Conservation (phyloP, 2,888 invertebrate species). For the Ditylenchus weischeri region DNA sequence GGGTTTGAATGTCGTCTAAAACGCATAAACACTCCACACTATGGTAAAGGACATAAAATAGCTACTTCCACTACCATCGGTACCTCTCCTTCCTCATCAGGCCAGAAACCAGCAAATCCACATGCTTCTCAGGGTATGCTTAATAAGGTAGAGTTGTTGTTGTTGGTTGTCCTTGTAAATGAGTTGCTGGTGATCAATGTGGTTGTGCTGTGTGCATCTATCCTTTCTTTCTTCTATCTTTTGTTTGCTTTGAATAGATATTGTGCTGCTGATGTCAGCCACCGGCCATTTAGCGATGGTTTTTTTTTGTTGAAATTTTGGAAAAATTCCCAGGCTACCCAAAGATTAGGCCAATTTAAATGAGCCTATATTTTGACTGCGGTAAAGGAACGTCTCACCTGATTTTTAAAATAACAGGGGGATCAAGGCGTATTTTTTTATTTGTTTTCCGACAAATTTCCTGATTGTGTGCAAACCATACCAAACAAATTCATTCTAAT, state of each 20-base stretch:
- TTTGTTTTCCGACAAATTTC: too few relatives aligned
- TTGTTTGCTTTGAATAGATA: neutral
- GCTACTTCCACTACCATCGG: slow-evolving; percentile 6
- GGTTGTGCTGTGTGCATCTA: neutral
- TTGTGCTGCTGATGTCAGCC: neutral
- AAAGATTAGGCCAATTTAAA: too few relatives aligned
- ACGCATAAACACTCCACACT: slow-evolving; percentile 95
- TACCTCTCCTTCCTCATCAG: neutral
- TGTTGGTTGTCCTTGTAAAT: slow-evolving; percentile 14
- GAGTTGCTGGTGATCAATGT: slow-evolving; percentile 1
- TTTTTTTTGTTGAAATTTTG: too few relatives aligned
- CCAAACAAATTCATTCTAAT: too few relatives aligned
- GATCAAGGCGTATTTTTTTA: too few relatives aligned
- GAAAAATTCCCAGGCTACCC: too few relatives aligned
- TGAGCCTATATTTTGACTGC: too few relatives aligned
- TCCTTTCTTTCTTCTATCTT: neutral
- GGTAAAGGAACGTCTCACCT: too few relatives aligned
- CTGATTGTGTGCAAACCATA: too few relatives aligned
- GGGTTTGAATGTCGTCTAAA: slow-evolving; percentile 65
- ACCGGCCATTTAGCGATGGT: too few relatives aligned
- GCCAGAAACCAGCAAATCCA: slow-evolving; percentile 5
- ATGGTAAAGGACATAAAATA: slow-evolving; percentile 69
- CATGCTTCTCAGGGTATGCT: slow-evolving; percentile 23
- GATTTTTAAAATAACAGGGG: too few relatives aligned
- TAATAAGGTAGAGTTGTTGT: slow-evolving; percentile 26